Percentiles rank a stretch among this genome's conserved stretches.
Evolutionary conservation across 2,113 vertebrate genomes (phyloP).

Genomic region (Acanthochromis polyacanthus): DNA sequence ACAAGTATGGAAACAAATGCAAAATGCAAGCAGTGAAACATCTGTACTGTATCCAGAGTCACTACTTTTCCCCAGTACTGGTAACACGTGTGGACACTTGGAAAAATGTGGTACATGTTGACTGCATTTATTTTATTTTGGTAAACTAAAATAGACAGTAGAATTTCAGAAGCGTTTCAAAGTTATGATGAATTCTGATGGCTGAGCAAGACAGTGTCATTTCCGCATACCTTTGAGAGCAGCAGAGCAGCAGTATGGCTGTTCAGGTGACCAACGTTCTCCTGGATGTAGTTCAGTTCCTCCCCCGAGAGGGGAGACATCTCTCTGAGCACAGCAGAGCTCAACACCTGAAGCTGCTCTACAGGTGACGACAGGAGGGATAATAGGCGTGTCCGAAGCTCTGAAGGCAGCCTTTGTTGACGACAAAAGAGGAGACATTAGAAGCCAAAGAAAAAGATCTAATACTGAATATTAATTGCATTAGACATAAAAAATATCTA

Average conservation of each 20-base stretch:
- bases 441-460: background rate
- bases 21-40: no score
- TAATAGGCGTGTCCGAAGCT: conserved; percentile 70
- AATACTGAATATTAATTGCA: background rate
- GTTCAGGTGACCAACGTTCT: conserved; percentile 54
- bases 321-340: conserved; percentile 77
- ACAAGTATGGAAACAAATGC: no score
- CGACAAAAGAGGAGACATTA: conserved; percentile 10
- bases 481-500: background rate
- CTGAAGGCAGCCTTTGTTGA: conserved; percentile 68
- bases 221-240: conserved; percentile 68
- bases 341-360: conserved; percentile 79
- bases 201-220: background rate
- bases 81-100: no score
- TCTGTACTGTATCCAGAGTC: no score
- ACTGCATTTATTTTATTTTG: no score
- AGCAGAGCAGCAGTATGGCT: conserved; percentile 66
- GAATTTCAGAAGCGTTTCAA: no score
- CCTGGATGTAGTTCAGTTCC: conserved; percentile 60
- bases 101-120: no score
- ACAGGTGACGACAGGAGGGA: conserved; percentile 63
- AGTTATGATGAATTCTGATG: background rate
- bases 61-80: no score
- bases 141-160: no score
- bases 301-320: conserved; percentile 67